A percentile compares a stretch with the other conserved stretches of the same genome.
phyloP scores from a whole-genome alignment of 2,113 vertebrate species.

The Lophius piscatorius region DNA sequence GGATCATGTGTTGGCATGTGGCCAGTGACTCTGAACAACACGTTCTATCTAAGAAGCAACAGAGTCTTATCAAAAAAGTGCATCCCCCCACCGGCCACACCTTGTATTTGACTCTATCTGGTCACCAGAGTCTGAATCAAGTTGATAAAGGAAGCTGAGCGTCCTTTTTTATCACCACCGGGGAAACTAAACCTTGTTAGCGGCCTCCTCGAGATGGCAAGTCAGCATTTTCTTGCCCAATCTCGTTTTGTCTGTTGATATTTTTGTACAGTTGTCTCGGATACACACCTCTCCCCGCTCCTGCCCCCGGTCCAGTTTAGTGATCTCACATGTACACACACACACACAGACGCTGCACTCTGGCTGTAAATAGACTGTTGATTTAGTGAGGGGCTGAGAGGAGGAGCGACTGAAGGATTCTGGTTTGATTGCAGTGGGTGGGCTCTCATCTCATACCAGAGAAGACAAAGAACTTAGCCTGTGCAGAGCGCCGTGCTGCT shows the following conservation, averaged over 20 bases:
- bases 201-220: slow-evolving; percentile 9
- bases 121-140: slow-evolving; percentile 34
- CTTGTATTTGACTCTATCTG: slow-evolving; percentile 23
- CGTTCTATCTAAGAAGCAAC: slow-evolving; percentile 3
- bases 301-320: too few species aligned
- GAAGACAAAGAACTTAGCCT: slow-evolving; percentile 72
- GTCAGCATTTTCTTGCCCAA: too few species aligned
- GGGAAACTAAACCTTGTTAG: slow-evolving; percentile 1
- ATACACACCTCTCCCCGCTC: too few species aligned
- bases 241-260: slow-evolving; percentile 26
- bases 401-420: slow-evolving; percentile 68
- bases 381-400: slow-evolving; percentile 61
- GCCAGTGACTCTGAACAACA: neutral
- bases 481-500: slow-evolving; percentile 37
- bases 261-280: too few species aligned
- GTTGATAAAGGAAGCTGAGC: slow-evolving; percentile 38
- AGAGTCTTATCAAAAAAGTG: slow-evolving; percentile 24
- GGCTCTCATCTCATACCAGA: slow-evolving; percentile 68
- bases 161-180: neutral
- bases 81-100: slow-evolving; percentile 34
- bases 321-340: slow-evolving; percentile 7
- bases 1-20: neutral
- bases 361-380: slow-evolving; percentile 70
- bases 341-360: slow-evolving; percentile 1
- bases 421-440: slow-evolving; percentile 71